Conservation (phyloP, 2,797 vertebrate species). For the Hoplostethus atlanticus region DNA sequence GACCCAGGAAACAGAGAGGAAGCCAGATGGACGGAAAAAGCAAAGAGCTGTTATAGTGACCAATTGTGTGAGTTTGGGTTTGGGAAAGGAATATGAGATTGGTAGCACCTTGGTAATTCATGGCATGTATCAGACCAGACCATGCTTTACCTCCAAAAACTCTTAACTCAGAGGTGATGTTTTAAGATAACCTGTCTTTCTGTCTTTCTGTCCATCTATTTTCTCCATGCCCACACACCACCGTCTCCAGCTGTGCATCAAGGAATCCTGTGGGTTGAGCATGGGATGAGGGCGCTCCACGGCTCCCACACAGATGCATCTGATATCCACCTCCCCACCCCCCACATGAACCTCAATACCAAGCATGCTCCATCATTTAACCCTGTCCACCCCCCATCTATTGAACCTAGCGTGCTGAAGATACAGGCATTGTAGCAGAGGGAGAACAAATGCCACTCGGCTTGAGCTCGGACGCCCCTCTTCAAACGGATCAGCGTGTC, state of each 20-base stretch:
- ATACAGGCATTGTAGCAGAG: neutral
- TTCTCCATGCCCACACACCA: slow-evolving; percentile 2
- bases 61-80: slow-evolving; percentile 18
- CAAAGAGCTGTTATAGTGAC: slow-evolving; percentile 26
- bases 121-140: too few relatives aligned
- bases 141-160: too few relatives aligned
- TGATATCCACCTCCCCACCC: neutral
- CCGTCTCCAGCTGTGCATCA: neutral
- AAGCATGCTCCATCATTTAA: slow-evolving; percentile 1
- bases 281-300: neutral
- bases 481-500: neutral
- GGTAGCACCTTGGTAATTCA: neutral
- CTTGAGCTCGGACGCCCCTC: neutral
- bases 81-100: slow-evolving; percentile 10
- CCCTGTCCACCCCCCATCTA: neutral
- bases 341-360: neutral
- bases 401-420: neutral
- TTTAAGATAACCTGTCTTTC: neutral
- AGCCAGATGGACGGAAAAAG: slow-evolving; percentile 34
- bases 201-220: too few relatives aligned
- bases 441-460: slow-evolving; percentile 1
- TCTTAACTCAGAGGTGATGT: too few relatives aligned
- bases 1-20: slow-evolving; percentile 57
- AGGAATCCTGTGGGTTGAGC: neutral
- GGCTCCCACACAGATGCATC: slow-evolving; percentile 6